A percentile compares a stretch with the other conserved stretches of the same genome.
Evolutionary conservation across 2,888 invertebrate species (phyloP).

Genomic region (Patella ulyssiponensis): DNA sequence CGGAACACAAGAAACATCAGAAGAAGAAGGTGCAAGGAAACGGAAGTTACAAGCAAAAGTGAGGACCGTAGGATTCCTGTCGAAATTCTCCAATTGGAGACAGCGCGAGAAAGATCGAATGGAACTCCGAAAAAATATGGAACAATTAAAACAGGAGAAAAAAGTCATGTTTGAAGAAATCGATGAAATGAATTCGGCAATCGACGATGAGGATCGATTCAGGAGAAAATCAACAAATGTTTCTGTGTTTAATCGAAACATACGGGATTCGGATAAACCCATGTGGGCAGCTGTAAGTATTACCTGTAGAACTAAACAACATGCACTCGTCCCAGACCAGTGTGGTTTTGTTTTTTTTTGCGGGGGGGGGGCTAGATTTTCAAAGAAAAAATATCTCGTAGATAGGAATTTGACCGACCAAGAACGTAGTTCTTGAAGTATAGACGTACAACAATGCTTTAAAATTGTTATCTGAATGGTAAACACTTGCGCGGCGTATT

Average conservation of each 20-base stretch:
- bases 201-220: neutral
- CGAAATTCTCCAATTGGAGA: neutral
- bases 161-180: slow-evolving; percentile 1
- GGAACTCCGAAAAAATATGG: neutral
- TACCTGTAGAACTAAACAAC: neutral
- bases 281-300: slow-evolving; percentile 19
- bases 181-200: neutral
- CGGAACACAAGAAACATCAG: neutral
- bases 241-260: neutral
- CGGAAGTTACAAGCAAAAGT: neutral
- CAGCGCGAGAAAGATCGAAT: neutral
- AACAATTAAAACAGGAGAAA: neutral
- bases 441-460: neutral
- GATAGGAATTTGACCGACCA: neutral
- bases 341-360: neutral
- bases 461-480: too few relatives aligned
- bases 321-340: too few relatives aligned
- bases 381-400: neutral
- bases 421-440: neutral
- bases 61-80: neutral
- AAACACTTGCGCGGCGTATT: too few relatives aligned
- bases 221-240: neutral
- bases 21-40: neutral
- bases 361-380: too few relatives aligned
- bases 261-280: slow-evolving; percentile 17